Base-by-base conservation (phyloP, 2,888 invertebrate species). In the Mythimna pallens region DNA sequence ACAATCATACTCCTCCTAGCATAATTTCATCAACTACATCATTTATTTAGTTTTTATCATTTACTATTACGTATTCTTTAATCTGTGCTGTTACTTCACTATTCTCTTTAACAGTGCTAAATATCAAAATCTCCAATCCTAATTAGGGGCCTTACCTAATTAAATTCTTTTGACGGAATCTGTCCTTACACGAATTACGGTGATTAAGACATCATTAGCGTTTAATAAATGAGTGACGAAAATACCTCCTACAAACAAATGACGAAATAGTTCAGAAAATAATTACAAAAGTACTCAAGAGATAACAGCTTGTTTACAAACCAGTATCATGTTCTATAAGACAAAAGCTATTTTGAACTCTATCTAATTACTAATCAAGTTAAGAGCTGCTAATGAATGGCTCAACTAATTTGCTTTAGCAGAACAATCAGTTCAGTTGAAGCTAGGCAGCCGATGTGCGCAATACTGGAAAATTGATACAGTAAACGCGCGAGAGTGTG, bases 381-480 rank as follows among this genome's bases (percentile, higher is more conserved):
- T 65, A 81, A 81, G n/a, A 78, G 76, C 81, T 67, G 25, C 54
- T 77, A 64, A 59, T 61, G 40, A 67, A 76, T 59, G 55, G 66
- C 47, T 54, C 30, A 47, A 58, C 54, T 65, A 65, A 75, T 75
- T 75, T 47, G 36, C 65, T 77, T 62, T 34, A 65, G 52, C 43
- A 62, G 12, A 54, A 55, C 12, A 65, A 75, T 73, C 80, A 62
- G 40, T 62, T 14, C 30, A 62, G 50, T 34, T 50, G 10, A n/a
- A 57, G 17, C n/a, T 55, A 34, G n/a, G 20, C 10, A 25, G 1
- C 22, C n/a, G 50, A 58, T 63, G 50, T 50, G 47, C 30, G 30
- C 47, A 75, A 55, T 57, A 43, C 73, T 43, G 14, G 25, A 34
- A 62, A 62, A 52, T 14, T n/a, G 2, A 25, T 30, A 25, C 6